Conservation (phyloP, 30 jellyfish, hydroid and myxozoan genomes). For the Hydractinia echinata region DNA sequence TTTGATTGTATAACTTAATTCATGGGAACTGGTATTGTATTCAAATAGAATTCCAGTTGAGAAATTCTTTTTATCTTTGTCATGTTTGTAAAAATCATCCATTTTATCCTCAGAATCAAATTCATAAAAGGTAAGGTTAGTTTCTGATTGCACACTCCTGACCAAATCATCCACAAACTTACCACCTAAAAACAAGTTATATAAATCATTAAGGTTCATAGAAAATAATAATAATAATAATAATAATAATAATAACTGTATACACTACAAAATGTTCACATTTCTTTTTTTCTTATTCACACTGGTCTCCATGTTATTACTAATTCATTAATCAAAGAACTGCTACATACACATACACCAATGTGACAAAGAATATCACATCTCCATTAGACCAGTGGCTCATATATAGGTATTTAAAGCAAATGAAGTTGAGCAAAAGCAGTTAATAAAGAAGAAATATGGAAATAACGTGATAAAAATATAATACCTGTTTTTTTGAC, state of each 20-base stretch:
- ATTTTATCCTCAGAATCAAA: background rate
- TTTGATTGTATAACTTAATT: conserved; percentile 14
- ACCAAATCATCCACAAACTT: background rate
- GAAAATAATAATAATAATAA: background rate
- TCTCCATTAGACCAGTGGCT: no score
- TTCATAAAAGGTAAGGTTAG: background rate
- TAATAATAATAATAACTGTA: background rate
- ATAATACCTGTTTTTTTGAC: background rate
- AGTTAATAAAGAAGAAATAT: background rate
- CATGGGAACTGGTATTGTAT: conserved; percentile 8
- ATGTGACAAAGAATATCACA: no score
- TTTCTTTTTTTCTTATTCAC: background rate
- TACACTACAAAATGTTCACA: background rate
- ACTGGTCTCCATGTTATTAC: no score
- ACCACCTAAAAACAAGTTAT: background rate
- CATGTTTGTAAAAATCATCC: background rate
- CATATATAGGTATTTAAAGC: no score
- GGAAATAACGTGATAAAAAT: background rate
- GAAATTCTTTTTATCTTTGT: background rate
- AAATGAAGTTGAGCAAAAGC: background rate
- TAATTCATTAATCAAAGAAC: no score
- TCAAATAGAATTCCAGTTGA: background rate
- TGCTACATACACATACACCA: no score
- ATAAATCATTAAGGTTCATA: background rate
- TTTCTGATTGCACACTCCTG: background rate